Conservation (phyloP, 2,888 invertebrate species). For the Pachymerium ferrugineum region DNA sequence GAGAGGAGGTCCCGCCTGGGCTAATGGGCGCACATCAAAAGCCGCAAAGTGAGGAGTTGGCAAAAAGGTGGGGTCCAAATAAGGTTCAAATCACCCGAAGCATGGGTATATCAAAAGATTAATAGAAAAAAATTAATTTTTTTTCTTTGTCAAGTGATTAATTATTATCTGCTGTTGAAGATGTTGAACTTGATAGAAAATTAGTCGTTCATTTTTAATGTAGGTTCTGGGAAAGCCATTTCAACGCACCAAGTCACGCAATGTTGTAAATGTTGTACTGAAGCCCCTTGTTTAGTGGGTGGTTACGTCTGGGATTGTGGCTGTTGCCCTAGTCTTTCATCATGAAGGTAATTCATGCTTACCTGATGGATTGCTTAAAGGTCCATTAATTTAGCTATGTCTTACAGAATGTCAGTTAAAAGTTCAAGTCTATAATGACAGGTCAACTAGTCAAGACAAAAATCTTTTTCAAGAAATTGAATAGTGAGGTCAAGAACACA, state of each 20-base stretch:
- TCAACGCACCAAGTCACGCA: not conserved
- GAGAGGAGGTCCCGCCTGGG: no score
- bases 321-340: not conserved
- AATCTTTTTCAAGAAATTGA: no score
- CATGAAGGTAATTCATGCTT: not conserved
- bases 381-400: not conserved
- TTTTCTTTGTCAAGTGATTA: not conserved
- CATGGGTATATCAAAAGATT: not conserved
- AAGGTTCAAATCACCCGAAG: not conserved
- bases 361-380: not conserved
- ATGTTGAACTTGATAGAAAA: not conserved
- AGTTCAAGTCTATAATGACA: no score
- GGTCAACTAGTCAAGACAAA: no score
- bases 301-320: not conserved
- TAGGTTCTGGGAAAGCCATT: not conserved
- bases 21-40: not conserved
- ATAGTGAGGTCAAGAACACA: no score
- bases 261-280: not conserved
- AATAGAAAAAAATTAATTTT: not conserved
- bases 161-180: not conserved
- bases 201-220: not conserved
- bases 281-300: not conserved
- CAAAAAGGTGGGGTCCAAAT: not conserved
- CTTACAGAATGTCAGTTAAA: not conserved
- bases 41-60: not conserved